These are phyloP conservation scores for Oceanodroma leucorhoa DNA, from an alignment of 2,797 vertebrate species.

Conservation along the genomic window DNA sequence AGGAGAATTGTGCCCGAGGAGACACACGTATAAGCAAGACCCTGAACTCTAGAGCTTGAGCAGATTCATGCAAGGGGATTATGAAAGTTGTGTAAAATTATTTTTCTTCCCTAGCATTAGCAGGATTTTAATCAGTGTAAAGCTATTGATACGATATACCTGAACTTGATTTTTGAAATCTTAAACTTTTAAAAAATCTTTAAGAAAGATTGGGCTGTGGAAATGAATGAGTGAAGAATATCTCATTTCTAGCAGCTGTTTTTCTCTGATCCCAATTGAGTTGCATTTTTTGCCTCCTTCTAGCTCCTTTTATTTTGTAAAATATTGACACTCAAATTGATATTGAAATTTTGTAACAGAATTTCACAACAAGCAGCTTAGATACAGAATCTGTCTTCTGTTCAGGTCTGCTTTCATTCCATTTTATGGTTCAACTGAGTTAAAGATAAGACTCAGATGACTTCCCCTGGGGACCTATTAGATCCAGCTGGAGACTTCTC, in stretches of 20 bases:
- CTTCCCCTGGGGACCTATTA: neutral
- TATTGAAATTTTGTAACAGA: neutral
- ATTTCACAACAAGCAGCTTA: constrained; percentile 5
- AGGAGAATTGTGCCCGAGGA: neutral
- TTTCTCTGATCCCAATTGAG: neutral
- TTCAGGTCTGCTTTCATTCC: neutral
- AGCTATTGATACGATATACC: neutral
- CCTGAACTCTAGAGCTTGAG: neutral
- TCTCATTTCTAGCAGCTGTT: neutral
- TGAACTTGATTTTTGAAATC: neutral
- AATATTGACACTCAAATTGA: neutral
- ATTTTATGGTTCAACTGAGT: constrained; percentile 34
- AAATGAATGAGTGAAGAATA: neutral
- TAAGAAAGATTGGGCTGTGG: neutral
- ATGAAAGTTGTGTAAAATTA: neutral
- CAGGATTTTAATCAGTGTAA: neutral
- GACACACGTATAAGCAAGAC: fast-evolving
- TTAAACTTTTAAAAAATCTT: neutral
- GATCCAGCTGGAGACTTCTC: neutral
- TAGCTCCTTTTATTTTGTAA: neutral
- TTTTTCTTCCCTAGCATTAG: neutral
- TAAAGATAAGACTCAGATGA: neutral
- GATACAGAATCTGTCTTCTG: neutral
- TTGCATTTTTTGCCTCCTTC: neutral
- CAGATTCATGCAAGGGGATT: neutral